Evolutionary conservation across 1,140 invertebrate species (phyloP), one percentile per base, ranked within the genome.

Genomic region (Eurosta solidaginis): DNA sequence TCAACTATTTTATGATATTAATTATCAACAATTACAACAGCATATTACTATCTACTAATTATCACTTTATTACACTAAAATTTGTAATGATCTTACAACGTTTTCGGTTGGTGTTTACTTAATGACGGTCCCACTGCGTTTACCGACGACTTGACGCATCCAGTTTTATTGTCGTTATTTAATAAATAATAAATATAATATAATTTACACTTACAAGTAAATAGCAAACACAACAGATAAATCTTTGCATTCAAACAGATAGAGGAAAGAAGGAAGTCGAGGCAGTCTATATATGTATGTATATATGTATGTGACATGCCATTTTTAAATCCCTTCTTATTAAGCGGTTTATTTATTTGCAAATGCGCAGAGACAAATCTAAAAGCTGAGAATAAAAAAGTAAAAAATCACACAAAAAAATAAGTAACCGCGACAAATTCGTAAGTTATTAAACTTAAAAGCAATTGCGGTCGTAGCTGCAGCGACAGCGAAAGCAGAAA

Each of bases 81-180:
- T 68, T 68, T 68, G 33, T 68, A n/a, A n/a, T n/a, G 59, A 68
- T 20, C 59, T 20, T 42, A 20, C 59, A 68, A 33, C 59, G 33
- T 68, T 68, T 68, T 42, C 33, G 59, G 59, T 68, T 68, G 40
- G 36, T 68, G 33, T 68, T 68, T 68, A 68, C 59, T 40, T 33
- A 33, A 20, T 33, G n/a, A 10, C 59, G 33, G 33, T 36, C 59
- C 17, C 59, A 68, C 20, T 40, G 59, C 59, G n/a, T n/a, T n/a
- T 33, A 68, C n/a, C 59, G 36, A 17, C 59, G 33, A 10, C 27
- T 17, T 3, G 29, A 36, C 59, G 59, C 59, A 22, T 22, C 3
- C 33, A 36, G n/a, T 68, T 40, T 40, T 33, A 29, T 9, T 33
- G 29, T 29, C 17, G 29, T n/a, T 29, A 33, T 49, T 17, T 49